Base-by-base conservation (phyloP, 2,888 invertebrate genomes). In the Hetaerina titia region DNA sequence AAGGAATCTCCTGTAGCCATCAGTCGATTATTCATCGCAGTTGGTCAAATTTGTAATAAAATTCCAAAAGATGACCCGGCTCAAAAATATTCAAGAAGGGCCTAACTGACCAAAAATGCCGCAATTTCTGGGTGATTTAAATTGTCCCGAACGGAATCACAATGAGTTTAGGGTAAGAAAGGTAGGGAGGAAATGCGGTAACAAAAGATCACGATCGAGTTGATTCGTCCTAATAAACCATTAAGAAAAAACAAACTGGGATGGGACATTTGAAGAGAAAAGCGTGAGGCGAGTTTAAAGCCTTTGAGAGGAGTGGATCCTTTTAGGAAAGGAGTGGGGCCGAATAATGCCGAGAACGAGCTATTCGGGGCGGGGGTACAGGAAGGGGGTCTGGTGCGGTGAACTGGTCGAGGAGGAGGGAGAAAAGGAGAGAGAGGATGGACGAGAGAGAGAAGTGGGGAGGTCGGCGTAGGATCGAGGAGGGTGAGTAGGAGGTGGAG, bases 261-360 rank as follows among this genome's bases (percentile, higher is more conserved):
- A 90, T 64, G 57, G 64, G 60, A 45, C 7, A 74, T 90, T 64
- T 11, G 69, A 57, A 69, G 69, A n/a, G 69, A 92, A 92, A 56
- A 74, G 74, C 56, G 92, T 22, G 90, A 63, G 63, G 15, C 7
- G 90, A 60, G 63, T 90, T 60, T 90, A 45, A 90, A 90, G 45
- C 31, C 64, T 64, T 25, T 31, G 45, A 58, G 64, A 90, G 90
- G 31, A 45, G 90, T 15, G 64, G 90, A 25, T 90, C 90, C 64
- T 63, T 64, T 45, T 31, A 31, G 11, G 90, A 90, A 22, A 90
- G 63, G 63, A 90, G 64, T 56, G 22, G 92, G 92, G n/a, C 74
- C 92, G n/a, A 92, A 92, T 25, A 92, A 69, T 69, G 56, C 69
- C 69, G 69, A 92, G 92, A 81, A 81, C 81, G 25, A 81, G 81